phyloP scores from a whole-genome alignment of 2,113 vertebrate species.

The Eulemur macaco region DNA sequence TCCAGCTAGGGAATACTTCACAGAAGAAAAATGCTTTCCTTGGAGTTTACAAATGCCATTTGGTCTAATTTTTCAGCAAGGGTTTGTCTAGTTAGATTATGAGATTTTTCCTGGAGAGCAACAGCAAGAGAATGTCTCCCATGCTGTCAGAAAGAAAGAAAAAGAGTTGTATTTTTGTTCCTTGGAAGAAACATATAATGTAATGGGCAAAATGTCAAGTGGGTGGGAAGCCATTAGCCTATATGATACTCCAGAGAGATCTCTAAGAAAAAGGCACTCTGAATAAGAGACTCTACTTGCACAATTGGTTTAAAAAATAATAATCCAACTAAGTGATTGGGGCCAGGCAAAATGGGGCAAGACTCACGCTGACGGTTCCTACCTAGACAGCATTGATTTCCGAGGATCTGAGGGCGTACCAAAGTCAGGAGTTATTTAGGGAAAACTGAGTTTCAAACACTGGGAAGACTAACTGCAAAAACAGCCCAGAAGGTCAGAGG shows the following conservation, averaged over 20 bases:
- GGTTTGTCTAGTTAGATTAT: slow-evolving; percentile 64
- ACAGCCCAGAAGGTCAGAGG: neutral
- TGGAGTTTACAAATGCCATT: slow-evolving; percentile 22
- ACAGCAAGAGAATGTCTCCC: slow-evolving; percentile 46
- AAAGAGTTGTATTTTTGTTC: slow-evolving; percentile 53
- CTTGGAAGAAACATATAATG: slow-evolving; percentile 72
- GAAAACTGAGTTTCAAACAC: neutral
- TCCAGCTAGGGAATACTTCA: slow-evolving; percentile 62
- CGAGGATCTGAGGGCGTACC: neutral
- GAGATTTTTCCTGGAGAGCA: slow-evolving; percentile 69
- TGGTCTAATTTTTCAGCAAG: slow-evolving; percentile 68
- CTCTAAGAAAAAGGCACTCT: slow-evolving; percentile 55
- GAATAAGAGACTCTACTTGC: slow-evolving; percentile 50
- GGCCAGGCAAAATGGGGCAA: neutral
- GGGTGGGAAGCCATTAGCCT: slow-evolving; percentile 57
- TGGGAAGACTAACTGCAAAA: neutral
- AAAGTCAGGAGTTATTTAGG: neutral
- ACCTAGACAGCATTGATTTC: neutral
- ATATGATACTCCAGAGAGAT: slow-evolving; percentile 66
- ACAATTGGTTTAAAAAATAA: slow-evolving; percentile 27
- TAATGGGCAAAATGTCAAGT: slow-evolving; percentile 74
- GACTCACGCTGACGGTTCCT: neutral
- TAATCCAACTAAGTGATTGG: neutral
- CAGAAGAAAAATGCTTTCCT: slow-evolving; percentile 71
- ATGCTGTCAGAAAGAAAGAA: slow-evolving; percentile 35